A percentile compares a stretch with the other conserved stretches of the same genome.
Conservation (phyloP, 2,888 invertebrate genomes). For the Cantharis flavilabris region DNA sequence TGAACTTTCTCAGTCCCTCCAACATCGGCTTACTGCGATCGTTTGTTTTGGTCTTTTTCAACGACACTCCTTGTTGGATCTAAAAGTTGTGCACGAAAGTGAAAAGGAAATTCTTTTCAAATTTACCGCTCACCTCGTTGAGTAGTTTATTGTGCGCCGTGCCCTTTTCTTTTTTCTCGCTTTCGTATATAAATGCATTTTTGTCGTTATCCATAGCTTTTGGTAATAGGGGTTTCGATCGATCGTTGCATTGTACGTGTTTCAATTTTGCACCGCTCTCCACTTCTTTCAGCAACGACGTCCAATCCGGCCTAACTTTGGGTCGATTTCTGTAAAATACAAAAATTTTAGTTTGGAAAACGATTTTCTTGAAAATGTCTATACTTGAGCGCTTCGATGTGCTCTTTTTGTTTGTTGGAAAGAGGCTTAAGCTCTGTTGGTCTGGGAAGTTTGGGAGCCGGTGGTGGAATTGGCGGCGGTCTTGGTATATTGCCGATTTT, state of each 20-base stretch:
- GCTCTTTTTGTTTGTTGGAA: constrained; percentile 65
- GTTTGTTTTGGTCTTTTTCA: constrained; percentile 79
- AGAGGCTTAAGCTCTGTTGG: constrained; percentile 59
- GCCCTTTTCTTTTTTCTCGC: constrained; percentile 85
- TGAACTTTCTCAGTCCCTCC: constrained; percentile 83
- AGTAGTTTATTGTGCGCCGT: constrained; percentile 76
- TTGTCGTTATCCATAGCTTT: constrained; percentile 66
- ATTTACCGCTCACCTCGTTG: constrained; percentile 56
- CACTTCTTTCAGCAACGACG: constrained; percentile 89
- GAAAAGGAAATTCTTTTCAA: not conserved
- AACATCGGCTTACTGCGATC: constrained; percentile 86
- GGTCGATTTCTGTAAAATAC: constrained; percentile 64
- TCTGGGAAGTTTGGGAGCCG: constrained; percentile 68
- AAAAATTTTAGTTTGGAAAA: not conserved
- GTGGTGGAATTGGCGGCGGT: constrained; percentile 50
- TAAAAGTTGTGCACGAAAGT: constrained; percentile 44
- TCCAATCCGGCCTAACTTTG: constrained; percentile 85
- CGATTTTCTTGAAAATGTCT: constrained; percentile 21
- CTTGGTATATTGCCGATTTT: constrained; percentile 43
- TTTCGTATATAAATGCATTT: constrained; percentile 84
- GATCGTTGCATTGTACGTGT: constrained; percentile 85
- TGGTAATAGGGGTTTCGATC: constrained; percentile 64
- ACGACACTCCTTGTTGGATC: constrained; percentile 76
- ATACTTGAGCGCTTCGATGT: constrained; percentile 73
- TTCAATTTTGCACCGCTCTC: constrained; percentile 77